Percentiles rank a stretch among this genome's conserved stretches.
These are phyloP conservation scores for Chrysodeixis includens DNA, from an alignment of 2,888 invertebrate genomes.

Conservation along the genomic window DNA sequence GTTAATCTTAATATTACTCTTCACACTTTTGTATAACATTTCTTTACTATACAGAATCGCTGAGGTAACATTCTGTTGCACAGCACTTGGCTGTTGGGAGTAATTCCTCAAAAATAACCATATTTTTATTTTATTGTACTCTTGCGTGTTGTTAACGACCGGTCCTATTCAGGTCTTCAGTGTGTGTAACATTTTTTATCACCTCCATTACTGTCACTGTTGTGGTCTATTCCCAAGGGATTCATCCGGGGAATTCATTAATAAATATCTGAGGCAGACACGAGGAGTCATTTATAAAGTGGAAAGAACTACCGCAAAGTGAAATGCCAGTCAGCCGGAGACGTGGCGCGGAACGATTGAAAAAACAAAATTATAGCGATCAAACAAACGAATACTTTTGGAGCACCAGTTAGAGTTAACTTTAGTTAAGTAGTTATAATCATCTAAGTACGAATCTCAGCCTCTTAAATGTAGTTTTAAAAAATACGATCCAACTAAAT, in stretches of 20 bases:
- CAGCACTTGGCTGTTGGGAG: conserved; percentile 15
- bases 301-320: conserved; percentile 50
- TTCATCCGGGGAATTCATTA: conserved; percentile 71
- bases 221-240: conserved; percentile 65
- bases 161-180: conserved; percentile 60
- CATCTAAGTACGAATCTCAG: no score
- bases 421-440: no score
- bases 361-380: neutral
- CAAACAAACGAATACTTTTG: neutral
- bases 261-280: conserved; percentile 69
- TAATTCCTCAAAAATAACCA: conserved; percentile 60
- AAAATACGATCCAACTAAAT: no score
- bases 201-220: conserved; percentile 73
- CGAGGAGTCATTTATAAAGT: conserved; percentile 62
- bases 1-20: no score
- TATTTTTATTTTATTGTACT: conserved; percentile 65
- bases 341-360: neutral
- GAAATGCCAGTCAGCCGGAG: conserved; percentile 33
- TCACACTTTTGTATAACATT: no score
- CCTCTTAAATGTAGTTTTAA: no score
- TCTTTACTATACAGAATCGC: no score
- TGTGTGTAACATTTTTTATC: conserved; percentile 73
- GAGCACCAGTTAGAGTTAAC: no score
- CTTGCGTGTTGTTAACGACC: conserved; percentile 66
- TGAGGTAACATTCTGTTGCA: neutral